These are phyloP conservation scores for Andrena flavipes DNA, from an alignment of 2,888 invertebrate species.

Conservation along the genomic window DNA sequence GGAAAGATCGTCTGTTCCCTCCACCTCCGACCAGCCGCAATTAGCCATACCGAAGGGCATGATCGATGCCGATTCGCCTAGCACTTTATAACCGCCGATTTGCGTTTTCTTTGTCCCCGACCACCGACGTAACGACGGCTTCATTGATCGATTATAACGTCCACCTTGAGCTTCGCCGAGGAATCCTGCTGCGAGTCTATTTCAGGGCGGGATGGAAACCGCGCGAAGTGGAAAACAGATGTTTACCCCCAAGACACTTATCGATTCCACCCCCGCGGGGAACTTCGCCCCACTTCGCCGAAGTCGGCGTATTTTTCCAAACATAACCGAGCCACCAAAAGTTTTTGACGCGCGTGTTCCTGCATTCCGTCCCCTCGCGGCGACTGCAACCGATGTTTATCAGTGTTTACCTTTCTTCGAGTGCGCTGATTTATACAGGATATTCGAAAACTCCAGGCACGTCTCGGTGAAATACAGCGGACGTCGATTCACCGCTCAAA, in stretches of 20 bases:
- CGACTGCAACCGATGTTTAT: neutral
- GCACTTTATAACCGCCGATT: constrained; percentile 10
- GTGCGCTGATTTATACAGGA: neutral
- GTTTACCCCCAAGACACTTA: constrained; percentile 25
- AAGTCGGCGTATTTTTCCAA: constrained; percentile 20
- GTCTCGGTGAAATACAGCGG: neutral
- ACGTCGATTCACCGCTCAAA: no score
- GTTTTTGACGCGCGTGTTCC: neutral
- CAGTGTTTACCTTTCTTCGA: neutral
- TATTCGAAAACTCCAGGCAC: neutral
- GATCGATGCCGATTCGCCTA: constrained; percentile 45
- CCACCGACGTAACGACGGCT: neutral
- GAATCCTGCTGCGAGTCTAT: neutral
- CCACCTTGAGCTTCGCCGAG: neutral
- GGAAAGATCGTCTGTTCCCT: constrained; percentile 41
- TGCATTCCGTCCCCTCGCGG: neutral
- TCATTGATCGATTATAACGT: constrained; percentile 16
- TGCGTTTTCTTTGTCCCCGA: neutral
- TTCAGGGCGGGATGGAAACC: neutral
- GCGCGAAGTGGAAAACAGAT: constrained; percentile 28
- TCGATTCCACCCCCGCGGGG: neutral
- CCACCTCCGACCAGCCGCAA: constrained; percentile 45
- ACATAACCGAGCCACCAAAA: constrained; percentile 11
- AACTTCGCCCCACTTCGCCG: constrained; percentile 23
- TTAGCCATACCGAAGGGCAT: constrained; percentile 53